phyloP scores from a whole-genome alignment of 2,888 invertebrate genomes.

The Aspidapion aeneum region DNA sequence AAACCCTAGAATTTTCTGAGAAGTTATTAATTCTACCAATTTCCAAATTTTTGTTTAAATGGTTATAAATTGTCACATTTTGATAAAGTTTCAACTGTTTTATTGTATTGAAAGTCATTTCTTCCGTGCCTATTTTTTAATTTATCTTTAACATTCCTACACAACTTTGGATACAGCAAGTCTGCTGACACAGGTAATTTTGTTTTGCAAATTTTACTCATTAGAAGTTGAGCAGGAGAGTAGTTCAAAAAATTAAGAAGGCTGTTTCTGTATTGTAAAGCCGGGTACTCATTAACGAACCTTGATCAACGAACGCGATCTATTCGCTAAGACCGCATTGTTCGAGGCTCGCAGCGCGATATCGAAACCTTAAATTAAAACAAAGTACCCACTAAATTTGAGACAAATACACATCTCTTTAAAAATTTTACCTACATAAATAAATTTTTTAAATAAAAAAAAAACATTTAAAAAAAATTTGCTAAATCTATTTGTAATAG shows the following conservation, averaged over 20 bases:
- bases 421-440: too few relatives aligned
- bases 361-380: too few relatives aligned
- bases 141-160: conserved; percentile 6
- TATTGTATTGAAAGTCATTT: background rate
- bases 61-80: background rate
- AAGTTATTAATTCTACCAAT: background rate
- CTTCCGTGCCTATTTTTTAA: background rate
- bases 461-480: too few relatives aligned
- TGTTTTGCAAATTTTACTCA: conserved; percentile 5
- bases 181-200: conserved; percentile 3
- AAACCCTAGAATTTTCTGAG: background rate
- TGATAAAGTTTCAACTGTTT: background rate
- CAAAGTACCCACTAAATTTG: too few relatives aligned
- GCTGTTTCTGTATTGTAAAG: background rate
- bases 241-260: background rate
- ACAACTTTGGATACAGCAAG: background rate
- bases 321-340: too few relatives aligned
- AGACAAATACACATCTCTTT: too few relatives aligned
- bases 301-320: too few relatives aligned
- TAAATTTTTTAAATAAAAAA: too few relatives aligned
- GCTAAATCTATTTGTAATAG: too few relatives aligned
- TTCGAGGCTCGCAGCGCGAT: too few relatives aligned
- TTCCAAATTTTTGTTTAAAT: background rate
- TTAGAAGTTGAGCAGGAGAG: background rate
- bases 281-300: too few relatives aligned